phyloP scores from a whole-genome alignment of 2,797 vertebrate species.

The Onychomys leucogaster region DNA sequence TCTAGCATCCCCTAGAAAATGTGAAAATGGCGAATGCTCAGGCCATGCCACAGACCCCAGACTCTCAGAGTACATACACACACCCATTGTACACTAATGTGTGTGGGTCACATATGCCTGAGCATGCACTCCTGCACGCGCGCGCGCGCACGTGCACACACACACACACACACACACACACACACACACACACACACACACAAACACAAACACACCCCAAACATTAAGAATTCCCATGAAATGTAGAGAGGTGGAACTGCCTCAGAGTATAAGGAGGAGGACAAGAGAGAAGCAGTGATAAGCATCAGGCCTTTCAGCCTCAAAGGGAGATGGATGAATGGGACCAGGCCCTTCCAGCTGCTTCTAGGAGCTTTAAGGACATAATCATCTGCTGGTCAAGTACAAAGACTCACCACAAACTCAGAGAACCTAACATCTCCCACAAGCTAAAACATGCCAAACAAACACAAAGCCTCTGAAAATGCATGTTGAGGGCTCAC shows the following conservation, averaged over 20 bases:
- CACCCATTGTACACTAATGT: too few species aligned
- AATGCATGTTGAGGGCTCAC: background rate
- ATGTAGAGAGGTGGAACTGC: background rate
- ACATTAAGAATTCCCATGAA: background rate
- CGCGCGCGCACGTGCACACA: too few species aligned
- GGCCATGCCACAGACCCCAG: background rate
- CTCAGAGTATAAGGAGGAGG: background rate
- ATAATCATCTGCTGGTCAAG: background rate
- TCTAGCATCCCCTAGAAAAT: too few species aligned
- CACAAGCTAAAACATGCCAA: background rate
- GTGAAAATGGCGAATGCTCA: background rate
- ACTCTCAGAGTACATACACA: background rate
- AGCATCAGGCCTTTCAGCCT: background rate
- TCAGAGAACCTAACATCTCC: background rate
- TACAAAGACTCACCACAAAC: background rate
- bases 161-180: too few species aligned
- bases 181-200: too few species aligned
- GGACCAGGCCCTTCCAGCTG: background rate
- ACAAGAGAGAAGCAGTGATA: background rate
- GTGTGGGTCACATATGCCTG: too few species aligned
- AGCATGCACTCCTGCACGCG: too few species aligned
- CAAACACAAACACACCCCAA: too few species aligned
- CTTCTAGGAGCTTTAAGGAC: too few species aligned
- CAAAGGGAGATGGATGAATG: background rate
- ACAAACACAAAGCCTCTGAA: background rate